Base-by-base conservation (phyloP, 2,113 vertebrate genomes). In the Crotalus tigris region DNA sequence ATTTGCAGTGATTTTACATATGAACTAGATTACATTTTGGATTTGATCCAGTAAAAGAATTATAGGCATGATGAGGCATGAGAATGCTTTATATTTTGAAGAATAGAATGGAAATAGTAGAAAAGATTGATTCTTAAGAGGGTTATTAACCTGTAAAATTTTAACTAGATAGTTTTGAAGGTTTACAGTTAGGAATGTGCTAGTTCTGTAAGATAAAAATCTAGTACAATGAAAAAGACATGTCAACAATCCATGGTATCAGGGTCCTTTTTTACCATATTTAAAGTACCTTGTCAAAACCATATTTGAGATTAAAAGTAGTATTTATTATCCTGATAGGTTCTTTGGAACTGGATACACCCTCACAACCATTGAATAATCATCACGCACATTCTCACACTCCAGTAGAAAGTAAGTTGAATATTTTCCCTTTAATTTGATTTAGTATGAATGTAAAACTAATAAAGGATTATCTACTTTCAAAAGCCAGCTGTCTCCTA, bases 331-430 rank as follows among this genome's bases (percentile, higher is more conserved):
- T 54, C 4, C 95, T 24, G 86, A 85, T 94, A 99, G 99, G 99
- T 3, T 99, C 99, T 90, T 93, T 99, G 93, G 99, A 99, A 97
- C 98, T 99, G 97, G 99, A 99, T 97, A 99, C 98, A 91, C 99
- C 99, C 3, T 98, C 99, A 93, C 99, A 99, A 93, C 99, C 99
- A 46, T 98, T 99, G 96, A 99, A 99, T 97, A 99, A 99, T 96
- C 99, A 99, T 94, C 99, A 99, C 0, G 98, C 98, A 93, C 99
- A 99, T 97, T 99, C 99, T 3, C 99, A 99, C 96, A 96, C 98
- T 90, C 95, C 98, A 24, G 97, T 98, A 39, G 99, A 99, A 95
- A 99, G 99, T 99, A 98, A 98, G 99, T 98, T 90, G 88, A 17
- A 0, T 54, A 94, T 93, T 91, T 69, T 39, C 0, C 21, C 44